Percentiles rank a stretch among this genome's conserved stretches.
Conservation (phyloP, 2,113 vertebrate species). For the Cynocephalus volans region DNA sequence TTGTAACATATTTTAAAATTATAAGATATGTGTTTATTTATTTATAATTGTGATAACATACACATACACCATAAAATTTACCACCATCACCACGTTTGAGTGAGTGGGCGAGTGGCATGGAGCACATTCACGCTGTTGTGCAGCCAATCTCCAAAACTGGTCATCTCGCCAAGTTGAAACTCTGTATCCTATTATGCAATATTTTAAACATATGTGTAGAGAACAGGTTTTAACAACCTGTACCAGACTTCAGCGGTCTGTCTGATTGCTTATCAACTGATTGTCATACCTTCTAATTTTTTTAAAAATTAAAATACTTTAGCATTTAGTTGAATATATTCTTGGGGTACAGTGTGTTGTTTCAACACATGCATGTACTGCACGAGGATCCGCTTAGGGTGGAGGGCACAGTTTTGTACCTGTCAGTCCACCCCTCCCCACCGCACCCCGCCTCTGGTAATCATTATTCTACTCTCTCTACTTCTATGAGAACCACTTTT, state of each 20-base stretch:
- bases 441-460: too few species aligned
- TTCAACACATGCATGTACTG: too few species aligned
- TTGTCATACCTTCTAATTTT: background rate
- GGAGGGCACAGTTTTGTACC: too few species aligned
- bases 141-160: rapidly evolving
- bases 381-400: too few species aligned
- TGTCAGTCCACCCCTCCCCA: too few species aligned
- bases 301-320: too few species aligned
- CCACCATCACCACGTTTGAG: background rate
- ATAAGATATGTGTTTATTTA: background rate
- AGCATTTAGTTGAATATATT: too few species aligned
- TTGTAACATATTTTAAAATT: background rate
- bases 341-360: too few species aligned
- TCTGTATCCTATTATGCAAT: background rate
- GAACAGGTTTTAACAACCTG: background rate
- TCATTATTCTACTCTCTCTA: too few species aligned
- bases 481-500: too few species aligned
- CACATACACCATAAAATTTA: background rate
- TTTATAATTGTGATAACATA: background rate
- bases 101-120: rapidly evolving
- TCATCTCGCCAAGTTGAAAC: background rate
- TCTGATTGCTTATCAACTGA: rapidly evolving
- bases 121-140: rapidly evolving
- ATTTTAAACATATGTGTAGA: background rate
- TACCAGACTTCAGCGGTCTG: background rate